Evolutionary conservation across 1,140 invertebrate genomes (phyloP), one percentile per base, ranked within the genome.

Genomic region (Bombus confusus): DNA sequence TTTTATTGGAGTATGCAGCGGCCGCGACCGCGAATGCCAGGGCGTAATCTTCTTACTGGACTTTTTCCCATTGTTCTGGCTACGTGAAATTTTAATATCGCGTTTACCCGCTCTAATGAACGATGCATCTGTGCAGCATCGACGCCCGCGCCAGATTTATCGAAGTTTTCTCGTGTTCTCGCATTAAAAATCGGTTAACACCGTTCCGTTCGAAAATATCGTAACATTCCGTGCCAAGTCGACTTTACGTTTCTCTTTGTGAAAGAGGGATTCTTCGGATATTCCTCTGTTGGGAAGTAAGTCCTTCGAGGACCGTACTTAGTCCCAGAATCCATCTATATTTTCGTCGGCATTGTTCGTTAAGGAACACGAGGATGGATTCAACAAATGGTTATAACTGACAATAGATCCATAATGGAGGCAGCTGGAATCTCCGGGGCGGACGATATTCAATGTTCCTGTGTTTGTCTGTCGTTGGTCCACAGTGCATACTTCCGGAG

Each of bases 41-140:
- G 3, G 9, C 41, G 57, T 59, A 84, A 85, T 80, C 66, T 71
- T 62, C 68, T 85, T 72, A 47, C 68, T 43, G 12, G 41, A 59
- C 13, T 41, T 83, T 69, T 52, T n/a, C n/a, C 37, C 43, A 13
- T 43, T 57, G 18, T 43, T 37, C 22, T 1, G 18, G 31, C 4
- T 25, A 47, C 47, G 82, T 71, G 43, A 84, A 84, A 79, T 84
- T 79, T 84, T 79, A 78, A 84, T 84, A 84, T 84, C 82, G 13
- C 22, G 75, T 84, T 78, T 22, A 78, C 31, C 25, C 64, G 37
- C 2, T 71, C 9, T 43, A 43, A 82, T 25, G 52, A 72, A 79
- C 62, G 77, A 34, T 15, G 78, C 43, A 52, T 52, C 41, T 18
- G 64, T 57, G 43, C 31, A 43, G 43, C 64, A n/a, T 69, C 41